phyloP scores from a whole-genome alignment of 1,140 invertebrate genomes.

The Neodiprion virginianus region DNA sequence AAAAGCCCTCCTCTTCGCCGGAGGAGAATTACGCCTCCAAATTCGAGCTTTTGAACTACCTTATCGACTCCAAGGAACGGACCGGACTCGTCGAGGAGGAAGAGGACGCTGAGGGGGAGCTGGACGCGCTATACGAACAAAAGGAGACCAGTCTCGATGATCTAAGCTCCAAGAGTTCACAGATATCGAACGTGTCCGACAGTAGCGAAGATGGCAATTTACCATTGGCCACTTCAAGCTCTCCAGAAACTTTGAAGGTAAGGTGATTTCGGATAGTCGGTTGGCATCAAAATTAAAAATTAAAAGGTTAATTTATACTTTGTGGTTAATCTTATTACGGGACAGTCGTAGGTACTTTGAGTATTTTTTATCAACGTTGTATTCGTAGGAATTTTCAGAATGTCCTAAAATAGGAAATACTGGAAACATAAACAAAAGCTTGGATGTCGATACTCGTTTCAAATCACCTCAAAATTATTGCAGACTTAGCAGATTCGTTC shows the following conservation, averaged over 20 bases:
- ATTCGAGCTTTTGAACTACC: slow-evolving; percentile 86
- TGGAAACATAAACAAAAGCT: too few species aligned
- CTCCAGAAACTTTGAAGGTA: slow-evolving; percentile 53
- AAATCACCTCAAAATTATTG: too few species aligned
- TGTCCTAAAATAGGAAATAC: too few species aligned
- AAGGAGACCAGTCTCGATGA: slow-evolving; percentile 59
- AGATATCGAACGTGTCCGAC: slow-evolving; percentile 66
- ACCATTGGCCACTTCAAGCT: slow-evolving; percentile 47
- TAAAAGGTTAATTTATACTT: too few species aligned
- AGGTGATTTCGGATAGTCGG: not conserved
- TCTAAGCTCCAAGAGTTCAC: slow-evolving; percentile 63
- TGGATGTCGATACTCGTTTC: too few species aligned
- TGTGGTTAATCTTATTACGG: not conserved
- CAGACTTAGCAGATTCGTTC: too few species aligned
- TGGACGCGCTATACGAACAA: slow-evolving; percentile 58
- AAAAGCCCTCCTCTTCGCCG: slow-evolving; percentile 38
- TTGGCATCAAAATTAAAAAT: too few species aligned
- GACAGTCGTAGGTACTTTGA: not conserved
- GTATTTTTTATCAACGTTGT: too few species aligned
- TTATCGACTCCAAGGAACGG: slow-evolving; percentile 84
- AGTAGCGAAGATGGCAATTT: slow-evolving; percentile 63
- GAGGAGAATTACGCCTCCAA: slow-evolving; percentile 71
- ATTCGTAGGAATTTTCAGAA: too few species aligned
- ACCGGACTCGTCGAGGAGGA: slow-evolving; percentile 61
- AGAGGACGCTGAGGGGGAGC: slow-evolving; percentile 55